phyloP scores from a whole-genome alignment of 2,888 invertebrate genomes.

The Drosophila macrospina region DNA sequence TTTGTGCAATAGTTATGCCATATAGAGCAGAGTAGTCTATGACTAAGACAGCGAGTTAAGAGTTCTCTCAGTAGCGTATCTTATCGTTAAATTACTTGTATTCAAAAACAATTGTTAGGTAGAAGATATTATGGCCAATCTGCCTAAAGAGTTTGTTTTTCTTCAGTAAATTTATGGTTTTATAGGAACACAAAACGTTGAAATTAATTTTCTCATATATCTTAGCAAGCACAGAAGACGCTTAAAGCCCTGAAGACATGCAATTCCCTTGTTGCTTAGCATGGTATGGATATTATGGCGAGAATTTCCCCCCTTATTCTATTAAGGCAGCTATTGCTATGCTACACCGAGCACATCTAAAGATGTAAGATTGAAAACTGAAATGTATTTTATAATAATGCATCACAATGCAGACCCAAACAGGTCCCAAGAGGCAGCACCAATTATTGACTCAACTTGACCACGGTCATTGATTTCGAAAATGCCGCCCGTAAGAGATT shows the following conservation, averaged over 20 bases:
- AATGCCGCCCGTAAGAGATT: conserved; percentile 63
- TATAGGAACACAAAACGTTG: neutral
- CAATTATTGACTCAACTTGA: conserved; percentile 73
- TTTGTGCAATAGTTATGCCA: too few relatives aligned
- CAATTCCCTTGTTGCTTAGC: conserved; percentile 7
- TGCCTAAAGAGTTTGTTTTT: conserved; percentile 7
- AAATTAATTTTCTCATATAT: conserved; percentile 20
- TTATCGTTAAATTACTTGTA: neutral
- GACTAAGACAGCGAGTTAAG: too few relatives aligned
- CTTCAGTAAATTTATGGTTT: conserved; percentile 2
- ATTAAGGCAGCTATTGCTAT: conserved; percentile 5
- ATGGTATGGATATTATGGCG: neutral
- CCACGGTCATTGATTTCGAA: conserved; percentile 83
- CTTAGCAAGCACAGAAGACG: neutral
- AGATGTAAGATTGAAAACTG: conserved; percentile 12
- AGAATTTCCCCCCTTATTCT: neutral
- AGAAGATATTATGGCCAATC: neutral
- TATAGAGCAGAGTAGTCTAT: too few relatives aligned
- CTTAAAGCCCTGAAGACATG: conserved; percentile 22
- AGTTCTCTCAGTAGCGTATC: neutral
- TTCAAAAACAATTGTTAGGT: neutral
- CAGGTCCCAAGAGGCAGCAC: conserved; percentile 51
- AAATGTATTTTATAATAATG: conserved; percentile 49
- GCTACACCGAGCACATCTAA: conserved; percentile 17
- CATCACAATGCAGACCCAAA: conserved; percentile 48